phyloP scores from a whole-genome alignment of 2,113 vertebrate species.

The Anguilla japonica region DNA sequence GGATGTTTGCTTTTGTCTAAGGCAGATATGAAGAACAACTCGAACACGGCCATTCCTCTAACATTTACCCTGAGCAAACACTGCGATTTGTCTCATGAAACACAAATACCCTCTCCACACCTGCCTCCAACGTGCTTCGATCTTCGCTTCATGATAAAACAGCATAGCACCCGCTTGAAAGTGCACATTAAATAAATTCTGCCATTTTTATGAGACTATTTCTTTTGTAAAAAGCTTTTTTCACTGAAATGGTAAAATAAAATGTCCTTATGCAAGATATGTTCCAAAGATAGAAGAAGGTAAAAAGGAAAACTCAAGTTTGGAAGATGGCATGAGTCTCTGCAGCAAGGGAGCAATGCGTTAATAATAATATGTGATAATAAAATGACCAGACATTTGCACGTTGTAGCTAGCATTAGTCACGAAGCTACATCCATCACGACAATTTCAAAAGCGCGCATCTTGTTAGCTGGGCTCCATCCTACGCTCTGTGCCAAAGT shows the following conservation, averaged over 20 bases:
- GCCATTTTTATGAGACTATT: background rate
- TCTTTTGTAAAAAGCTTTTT: background rate
- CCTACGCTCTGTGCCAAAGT: background rate
- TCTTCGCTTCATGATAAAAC: constrained; percentile 10
- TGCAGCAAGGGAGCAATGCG: background rate
- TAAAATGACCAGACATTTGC: background rate
- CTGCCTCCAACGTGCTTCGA: background rate
- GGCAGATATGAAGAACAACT: constrained; percentile 44
- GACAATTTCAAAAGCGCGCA: background rate
- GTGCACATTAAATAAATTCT: background rate
- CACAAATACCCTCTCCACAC: constrained; percentile 11
- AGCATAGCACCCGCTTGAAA: background rate
- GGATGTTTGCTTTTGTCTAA: constrained; percentile 51
- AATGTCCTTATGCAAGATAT: background rate
- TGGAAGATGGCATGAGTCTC: background rate
- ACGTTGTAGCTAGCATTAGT: background rate
- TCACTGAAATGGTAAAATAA: background rate
- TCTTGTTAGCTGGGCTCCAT: background rate
- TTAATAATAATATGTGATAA: background rate
- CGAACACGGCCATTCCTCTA: constrained; percentile 46
- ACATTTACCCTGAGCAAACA: constrained; percentile 58
- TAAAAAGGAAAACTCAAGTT: background rate
- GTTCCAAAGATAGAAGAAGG: background rate
- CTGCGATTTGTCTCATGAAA: constrained; percentile 42
- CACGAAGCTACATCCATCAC: background rate